Evolutionary conservation across 1,140 invertebrate genomes (phyloP).

Genomic region (Aleiodes sp.): DNA sequence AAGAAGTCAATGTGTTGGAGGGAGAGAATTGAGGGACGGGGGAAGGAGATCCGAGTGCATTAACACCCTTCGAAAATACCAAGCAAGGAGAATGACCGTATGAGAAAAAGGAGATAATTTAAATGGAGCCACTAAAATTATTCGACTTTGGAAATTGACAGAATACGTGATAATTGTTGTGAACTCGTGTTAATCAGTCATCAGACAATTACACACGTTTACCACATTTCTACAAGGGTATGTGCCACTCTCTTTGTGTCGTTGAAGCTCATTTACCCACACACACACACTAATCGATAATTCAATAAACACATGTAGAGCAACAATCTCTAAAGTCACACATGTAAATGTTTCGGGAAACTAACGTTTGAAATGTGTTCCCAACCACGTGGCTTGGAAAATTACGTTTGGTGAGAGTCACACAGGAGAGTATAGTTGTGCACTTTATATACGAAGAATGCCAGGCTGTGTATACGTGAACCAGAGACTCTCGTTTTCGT

Average conservation of each 20-base stretch:
- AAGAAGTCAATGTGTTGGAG: neutral
- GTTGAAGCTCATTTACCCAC: too few species aligned
- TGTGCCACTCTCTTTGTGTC: too few species aligned
- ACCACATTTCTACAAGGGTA: too few species aligned
- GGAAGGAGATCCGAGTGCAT: conserved; percentile 26
- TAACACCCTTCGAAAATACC: conserved; percentile 10
- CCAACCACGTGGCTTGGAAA: conserved; percentile 44
- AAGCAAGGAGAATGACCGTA: conserved; percentile 1
- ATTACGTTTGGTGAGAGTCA: conserved; percentile 53
- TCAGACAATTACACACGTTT: too few species aligned
- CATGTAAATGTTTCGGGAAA: too few species aligned
- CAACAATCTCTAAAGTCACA: too few species aligned
- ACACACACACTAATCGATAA: too few species aligned
- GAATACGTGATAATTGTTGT: too few species aligned
- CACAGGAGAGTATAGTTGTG: conserved; percentile 35
- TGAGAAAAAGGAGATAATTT: conserved; percentile 18
- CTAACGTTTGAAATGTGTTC: conserved; percentile 38
- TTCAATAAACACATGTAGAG: too few species aligned
- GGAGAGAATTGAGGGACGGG: conserved; percentile 28
- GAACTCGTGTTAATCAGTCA: too few species aligned
- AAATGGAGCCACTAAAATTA: too few species aligned
- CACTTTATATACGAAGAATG: conserved; percentile 10
- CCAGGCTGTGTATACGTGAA: conserved; percentile 32
- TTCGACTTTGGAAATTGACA: too few species aligned
- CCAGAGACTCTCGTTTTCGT: conserved; percentile 66